These are phyloP conservation scores for Exaiptasia diaphana DNA, from an alignment of 64 coral and sea anemone species.

Conservation along the genomic window DNA sequence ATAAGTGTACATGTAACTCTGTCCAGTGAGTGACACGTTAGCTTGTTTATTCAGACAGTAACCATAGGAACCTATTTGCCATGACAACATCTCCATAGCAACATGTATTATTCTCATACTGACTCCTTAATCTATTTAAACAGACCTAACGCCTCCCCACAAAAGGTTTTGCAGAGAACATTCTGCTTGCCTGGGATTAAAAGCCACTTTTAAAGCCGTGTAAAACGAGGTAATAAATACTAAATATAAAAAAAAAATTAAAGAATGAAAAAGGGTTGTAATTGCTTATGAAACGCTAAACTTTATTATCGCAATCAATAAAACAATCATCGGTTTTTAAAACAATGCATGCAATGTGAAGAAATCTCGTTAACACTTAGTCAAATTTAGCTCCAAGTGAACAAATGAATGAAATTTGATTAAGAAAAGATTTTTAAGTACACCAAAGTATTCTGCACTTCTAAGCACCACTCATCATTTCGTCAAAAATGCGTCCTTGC, in stretches of 20 bases:
- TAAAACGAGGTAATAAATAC: slow-evolving; percentile 4
- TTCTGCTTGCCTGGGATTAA: slow-evolving; percentile 26
- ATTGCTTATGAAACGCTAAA: not conserved
- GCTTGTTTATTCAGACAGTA: no score
- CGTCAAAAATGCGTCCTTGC: no score
- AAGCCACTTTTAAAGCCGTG: not conserved
- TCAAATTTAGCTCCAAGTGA: no score
- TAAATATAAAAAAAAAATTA: not conserved
- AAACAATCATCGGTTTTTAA: not conserved
- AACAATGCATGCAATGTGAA: not conserved
- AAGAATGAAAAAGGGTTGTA: not conserved
- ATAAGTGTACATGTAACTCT: no score
- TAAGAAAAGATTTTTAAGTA: no score
- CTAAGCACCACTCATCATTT: no score
- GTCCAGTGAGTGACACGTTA: no score
- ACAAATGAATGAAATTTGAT: no score
- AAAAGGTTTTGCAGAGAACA: slow-evolving; percentile 29
- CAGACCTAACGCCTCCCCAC: not conserved
- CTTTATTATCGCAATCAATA: not conserved
- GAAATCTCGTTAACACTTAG: no score
- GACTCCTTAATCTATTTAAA: slow-evolving; percentile 20
- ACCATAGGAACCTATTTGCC: no score
- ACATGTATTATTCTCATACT: slow-evolving; percentile 15
- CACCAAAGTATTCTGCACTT: no score
- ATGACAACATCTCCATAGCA: no score